A percentile compares a stretch with the other conserved stretches of the same genome.
phyloP scores from a whole-genome alignment of 1,140 invertebrate species.

The Neodiprion fabricii region DNA sequence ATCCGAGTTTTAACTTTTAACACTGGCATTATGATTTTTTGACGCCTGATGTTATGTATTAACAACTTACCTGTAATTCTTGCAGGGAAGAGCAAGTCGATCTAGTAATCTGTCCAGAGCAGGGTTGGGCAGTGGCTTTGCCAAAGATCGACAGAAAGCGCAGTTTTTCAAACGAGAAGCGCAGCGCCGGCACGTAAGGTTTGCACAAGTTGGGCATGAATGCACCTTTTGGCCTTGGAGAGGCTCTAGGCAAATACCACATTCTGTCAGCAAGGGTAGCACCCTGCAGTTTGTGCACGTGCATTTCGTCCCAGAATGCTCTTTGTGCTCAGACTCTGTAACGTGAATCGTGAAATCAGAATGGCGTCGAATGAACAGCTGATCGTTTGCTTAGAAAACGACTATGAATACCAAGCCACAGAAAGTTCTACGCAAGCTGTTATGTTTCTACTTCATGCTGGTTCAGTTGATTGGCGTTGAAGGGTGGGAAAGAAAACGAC shows the following conservation, averaged over 20 bases:
- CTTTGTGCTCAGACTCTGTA: too few species aligned
- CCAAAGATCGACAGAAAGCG: conserved; percentile 30
- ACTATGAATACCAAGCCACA: too few species aligned
- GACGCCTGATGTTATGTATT: neutral
- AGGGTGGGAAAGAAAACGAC: too few species aligned
- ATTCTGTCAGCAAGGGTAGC: conserved; percentile 28
- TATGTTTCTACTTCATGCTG: too few species aligned
- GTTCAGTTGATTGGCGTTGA: too few species aligned
- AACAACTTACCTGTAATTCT: conserved; percentile 25
- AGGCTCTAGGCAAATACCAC: conserved; percentile 35
- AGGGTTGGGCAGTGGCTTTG: conserved; percentile 23
- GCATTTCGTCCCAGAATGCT: neutral
- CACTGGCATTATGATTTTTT: too few species aligned
- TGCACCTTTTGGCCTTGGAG: conserved; percentile 32
- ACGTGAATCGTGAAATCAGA: too few species aligned
- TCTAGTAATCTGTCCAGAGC: conserved; percentile 34
- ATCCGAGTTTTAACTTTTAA: too few species aligned
- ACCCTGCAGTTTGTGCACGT: conserved; percentile 18
- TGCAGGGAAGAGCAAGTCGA: conserved; percentile 28
- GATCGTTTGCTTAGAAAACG: too few species aligned
- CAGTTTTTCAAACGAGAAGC: conserved; percentile 25
- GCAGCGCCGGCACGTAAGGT: conserved; percentile 34
- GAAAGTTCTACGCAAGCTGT: too few species aligned
- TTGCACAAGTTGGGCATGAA: conserved; percentile 35
- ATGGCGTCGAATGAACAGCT: too few species aligned